These are phyloP conservation scores for Acleris emargana DNA, from an alignment of 2,888 invertebrate genomes.

Conservation along the genomic window DNA sequence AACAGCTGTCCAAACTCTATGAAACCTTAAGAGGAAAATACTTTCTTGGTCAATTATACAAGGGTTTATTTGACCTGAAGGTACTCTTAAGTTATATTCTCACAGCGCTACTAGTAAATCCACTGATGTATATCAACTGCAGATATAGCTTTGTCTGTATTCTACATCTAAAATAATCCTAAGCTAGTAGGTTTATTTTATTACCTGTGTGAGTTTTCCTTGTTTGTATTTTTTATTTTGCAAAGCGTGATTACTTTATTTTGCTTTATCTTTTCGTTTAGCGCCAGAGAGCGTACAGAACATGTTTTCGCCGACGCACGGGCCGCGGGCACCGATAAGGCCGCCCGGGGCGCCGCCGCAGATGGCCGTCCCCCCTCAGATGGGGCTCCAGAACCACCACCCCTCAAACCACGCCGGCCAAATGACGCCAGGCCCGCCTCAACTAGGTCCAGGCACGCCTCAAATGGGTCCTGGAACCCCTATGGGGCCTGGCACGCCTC, in stretches of 20 bases:
- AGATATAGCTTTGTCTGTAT: background rate
- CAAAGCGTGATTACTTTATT: constrained; percentile 62
- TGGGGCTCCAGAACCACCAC: constrained; percentile 55
- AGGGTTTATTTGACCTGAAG: too few relatives aligned
- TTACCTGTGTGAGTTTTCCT: constrained; percentile 37
- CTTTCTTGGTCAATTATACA: too few relatives aligned
- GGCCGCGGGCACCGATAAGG: constrained; percentile 65
- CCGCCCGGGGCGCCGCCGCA: constrained; percentile 64
- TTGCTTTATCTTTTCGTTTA: constrained; percentile 67
- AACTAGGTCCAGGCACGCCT: constrained; percentile 38
- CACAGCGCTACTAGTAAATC: too few relatives aligned
- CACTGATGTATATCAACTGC: too few relatives aligned
- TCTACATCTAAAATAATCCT: constrained; percentile 2
- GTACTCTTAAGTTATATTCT: too few relatives aligned
- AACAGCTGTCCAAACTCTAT: too few relatives aligned
- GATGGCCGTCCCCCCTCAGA: constrained; percentile 49
- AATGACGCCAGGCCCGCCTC: constrained; percentile 41
- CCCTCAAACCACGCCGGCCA: constrained; percentile 42
- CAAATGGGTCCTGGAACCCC: constrained; percentile 46
- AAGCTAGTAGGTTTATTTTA: constrained; percentile 6
- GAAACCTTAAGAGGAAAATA: too few relatives aligned
- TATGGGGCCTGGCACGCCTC: constrained; percentile 49
- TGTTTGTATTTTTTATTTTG: constrained; percentile 55
- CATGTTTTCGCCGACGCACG: constrained; percentile 76
- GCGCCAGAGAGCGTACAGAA: constrained; percentile 78